Evolutionary conservation across 2,888 invertebrate genomes (phyloP), one percentile per base, ranked within the genome.

Genomic region (Tigriopus californicus): DNA sequence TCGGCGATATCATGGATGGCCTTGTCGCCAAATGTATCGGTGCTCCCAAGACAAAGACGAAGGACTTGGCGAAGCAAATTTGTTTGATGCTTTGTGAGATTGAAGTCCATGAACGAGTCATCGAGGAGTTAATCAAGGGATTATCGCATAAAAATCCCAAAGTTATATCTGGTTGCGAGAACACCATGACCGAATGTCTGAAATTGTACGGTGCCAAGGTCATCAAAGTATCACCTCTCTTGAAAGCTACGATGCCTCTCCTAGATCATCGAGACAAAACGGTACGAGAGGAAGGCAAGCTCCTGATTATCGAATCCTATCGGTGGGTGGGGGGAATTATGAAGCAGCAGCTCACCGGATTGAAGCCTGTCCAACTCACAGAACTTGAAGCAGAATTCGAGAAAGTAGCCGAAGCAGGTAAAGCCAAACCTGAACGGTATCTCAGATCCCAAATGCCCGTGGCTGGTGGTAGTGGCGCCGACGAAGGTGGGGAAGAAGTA

Each of bases 111-210:
- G 95, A 95, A 64, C 72, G 80, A 12, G 89, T 90, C 0, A 76
- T 83, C 65, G 95, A 95, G 64, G 94, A 92, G 70, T 74, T 97
- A 1, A 74, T 91, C 20, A 92, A 92, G 73, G 95, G 95, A 41
- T 83, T 90, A 74, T 86, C 89, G 49, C 87, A 87, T 66, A 97
- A 97, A 71, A 94, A 94, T 72, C 95, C 97, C 0, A 97, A 94
- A 74, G 87, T 91, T 3, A 52, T 52, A 6, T 49, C 51, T n/a
- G 59, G 52, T 10, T 59, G 59, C 42, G 41, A 52, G n/a, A 49
- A 24, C 41, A 52, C 20, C 22, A 41, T 59, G 20, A 25, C 59
- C 4, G 52, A 49, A 8, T 41, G 48, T 51, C 59, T 59, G 8
- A 10, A n/a, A 65, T 87, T 87, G 70, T 97, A 94, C 72, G 95